Evolutionary conservation across 2,888 invertebrate species (phyloP).

Genomic region (Dicranocentrus wangi): DNA sequence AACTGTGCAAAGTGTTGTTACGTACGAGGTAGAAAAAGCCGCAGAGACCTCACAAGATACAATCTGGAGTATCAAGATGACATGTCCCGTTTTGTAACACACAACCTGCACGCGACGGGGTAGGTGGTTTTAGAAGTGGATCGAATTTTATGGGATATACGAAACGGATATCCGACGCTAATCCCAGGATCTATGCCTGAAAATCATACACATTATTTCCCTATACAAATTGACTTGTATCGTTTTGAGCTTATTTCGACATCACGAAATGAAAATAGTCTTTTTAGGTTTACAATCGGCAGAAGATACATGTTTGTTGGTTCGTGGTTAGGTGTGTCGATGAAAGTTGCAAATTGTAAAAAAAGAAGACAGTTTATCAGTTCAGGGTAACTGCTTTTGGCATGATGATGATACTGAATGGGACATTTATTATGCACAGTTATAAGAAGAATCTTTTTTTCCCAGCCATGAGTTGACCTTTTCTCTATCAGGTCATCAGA

Average conservation of each 20-base stretch:
- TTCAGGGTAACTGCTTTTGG: no score
- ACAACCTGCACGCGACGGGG: no score
- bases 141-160: no score
- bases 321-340: no score
- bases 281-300: background rate
- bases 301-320: no score
- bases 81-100: background rate
- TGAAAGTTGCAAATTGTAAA: no score
- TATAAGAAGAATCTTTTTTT: constrained; percentile 26
- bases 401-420: background rate
- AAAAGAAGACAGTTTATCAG: no score
- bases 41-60: background rate
- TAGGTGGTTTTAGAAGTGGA: no score
- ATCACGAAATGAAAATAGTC: constrained; percentile 8
- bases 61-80: constrained; percentile 26
- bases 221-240: no score
- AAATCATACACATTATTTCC: no score
- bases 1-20: no score
- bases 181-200: constrained; percentile 9
- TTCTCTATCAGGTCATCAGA: constrained; percentile 54
- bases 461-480: constrained; percentile 59
- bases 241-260: background rate
- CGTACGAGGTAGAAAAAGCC: no score
- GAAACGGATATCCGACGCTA: constrained; percentile 35
- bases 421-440: constrained; percentile 7